phyloP scores from a whole-genome alignment of 1,140 invertebrate genomes.

The Sinella curviseta region DNA sequence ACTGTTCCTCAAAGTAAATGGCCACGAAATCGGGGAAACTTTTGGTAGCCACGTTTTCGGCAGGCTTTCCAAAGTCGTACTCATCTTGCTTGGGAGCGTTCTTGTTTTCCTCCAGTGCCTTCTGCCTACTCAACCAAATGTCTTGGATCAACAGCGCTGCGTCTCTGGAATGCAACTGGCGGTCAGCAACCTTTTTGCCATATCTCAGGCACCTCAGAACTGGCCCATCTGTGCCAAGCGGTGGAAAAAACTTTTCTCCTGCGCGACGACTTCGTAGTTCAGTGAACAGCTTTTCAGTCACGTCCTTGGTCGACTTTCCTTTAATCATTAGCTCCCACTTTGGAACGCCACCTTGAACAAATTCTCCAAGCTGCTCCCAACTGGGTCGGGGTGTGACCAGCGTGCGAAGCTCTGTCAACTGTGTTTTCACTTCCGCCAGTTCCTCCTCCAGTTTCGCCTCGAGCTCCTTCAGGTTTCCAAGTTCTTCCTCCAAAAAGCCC shows the following conservation, averaged over 20 bases:
- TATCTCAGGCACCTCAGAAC: conserved; percentile 31
- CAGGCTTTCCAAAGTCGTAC: not conserved
- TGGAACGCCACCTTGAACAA: conserved; percentile 11
- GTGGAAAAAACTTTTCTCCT: conserved; percentile 11
- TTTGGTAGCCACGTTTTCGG: not conserved
- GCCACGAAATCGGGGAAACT: conserved; percentile 31
- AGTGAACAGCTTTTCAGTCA: conserved; percentile 31
- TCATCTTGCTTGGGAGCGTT: conserved; percentile 3
- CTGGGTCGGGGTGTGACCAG: conserved; percentile 34
- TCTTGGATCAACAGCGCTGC: conserved; percentile 26
- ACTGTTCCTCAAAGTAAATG: conserved; percentile 32
- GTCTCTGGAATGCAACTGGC: conserved; percentile 15
- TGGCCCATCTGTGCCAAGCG: not conserved
- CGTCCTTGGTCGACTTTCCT: conserved; percentile 23
- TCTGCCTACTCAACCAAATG: conserved; percentile 13
- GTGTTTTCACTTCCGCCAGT: conserved; percentile 1
- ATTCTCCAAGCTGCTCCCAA: conserved; percentile 34
- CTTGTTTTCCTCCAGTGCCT: not conserved
- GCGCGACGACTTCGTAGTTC: conserved; percentile 29
- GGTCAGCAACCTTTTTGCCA: not conserved
- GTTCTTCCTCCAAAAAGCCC: not conserved
- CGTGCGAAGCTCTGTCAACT: not conserved
- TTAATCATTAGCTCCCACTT: conserved; percentile 17
- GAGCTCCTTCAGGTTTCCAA: not conserved
- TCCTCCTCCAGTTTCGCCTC: conserved; percentile 5